Percentiles rank a stretch among this genome's conserved stretches.
Conservation (phyloP, 2,888 invertebrate species). For the Pseudococcus viburni region DNA sequence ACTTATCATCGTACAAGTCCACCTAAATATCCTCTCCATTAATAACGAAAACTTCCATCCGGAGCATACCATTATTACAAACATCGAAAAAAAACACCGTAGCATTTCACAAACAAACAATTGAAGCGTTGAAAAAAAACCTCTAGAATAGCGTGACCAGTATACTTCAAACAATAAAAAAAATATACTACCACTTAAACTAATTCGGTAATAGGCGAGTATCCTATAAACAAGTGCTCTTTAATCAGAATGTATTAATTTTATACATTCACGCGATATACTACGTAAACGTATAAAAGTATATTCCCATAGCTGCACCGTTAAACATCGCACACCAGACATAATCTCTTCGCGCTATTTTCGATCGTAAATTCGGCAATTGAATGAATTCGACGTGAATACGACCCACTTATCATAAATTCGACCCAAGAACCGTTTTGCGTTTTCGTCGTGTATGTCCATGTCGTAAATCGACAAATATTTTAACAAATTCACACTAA, state of each 20-base stretch:
- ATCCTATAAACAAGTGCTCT: slow-evolving; percentile 11
- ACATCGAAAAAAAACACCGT: neutral
- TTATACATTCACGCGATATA: slow-evolving; percentile 37
- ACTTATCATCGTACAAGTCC: neutral
- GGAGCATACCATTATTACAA: neutral
- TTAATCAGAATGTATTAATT: slow-evolving; percentile 26
- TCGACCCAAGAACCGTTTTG: neutral
- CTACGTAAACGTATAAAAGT: too few species aligned
- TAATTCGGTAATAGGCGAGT: slow-evolving; percentile 28
- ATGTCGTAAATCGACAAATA: slow-evolving; percentile 4
- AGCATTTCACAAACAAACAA: slow-evolving; percentile 16
- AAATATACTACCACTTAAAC: slow-evolving; percentile 14
- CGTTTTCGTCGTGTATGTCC: neutral
- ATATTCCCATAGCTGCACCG: slow-evolving; percentile 27
- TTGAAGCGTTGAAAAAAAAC: slow-evolving; percentile 19
- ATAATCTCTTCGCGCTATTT: neutral
- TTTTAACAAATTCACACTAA: slow-evolving; percentile 33
- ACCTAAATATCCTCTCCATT: neutral
- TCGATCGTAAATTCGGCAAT: slow-evolving; percentile 36
- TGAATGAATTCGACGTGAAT: neutral
- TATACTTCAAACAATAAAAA: slow-evolving; percentile 14
- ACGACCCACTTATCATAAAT: slow-evolving; percentile 27
- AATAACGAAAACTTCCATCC: slow-evolving; percentile 12
- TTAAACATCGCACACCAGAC: neutral
- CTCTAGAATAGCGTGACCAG: slow-evolving; percentile 28